Evolutionary conservation across 2,888 invertebrate genomes (phyloP), one percentile per base, ranked within the genome.

Genomic region (Harpalus rubripes): DNA sequence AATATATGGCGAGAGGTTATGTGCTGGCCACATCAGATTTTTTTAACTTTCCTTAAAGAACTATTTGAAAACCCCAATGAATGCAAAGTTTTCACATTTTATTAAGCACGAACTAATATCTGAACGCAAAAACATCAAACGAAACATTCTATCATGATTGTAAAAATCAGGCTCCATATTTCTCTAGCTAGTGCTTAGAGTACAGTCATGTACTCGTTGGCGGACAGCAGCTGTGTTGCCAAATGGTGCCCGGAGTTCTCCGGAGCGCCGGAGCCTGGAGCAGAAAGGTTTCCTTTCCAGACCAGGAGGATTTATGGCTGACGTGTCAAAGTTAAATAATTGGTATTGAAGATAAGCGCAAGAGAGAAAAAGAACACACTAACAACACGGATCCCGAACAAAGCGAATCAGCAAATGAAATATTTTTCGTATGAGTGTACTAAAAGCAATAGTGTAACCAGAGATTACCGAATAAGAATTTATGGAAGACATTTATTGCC

Each of bases 261-360:
- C 15, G 32, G 65, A 16, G 81, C 7, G 7, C 32, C 15, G 32
- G 65, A 16, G 81, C 63, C 56, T 59, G 18, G 68, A 68, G 58
- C 58, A 68, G 68, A 82, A 74, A 58, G 72, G 58, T 74, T 74
- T 74, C 61, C 44, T 63, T 81, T 68, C 74, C 32, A 74, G 59
- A 15, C 52, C 68, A 56, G 44, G 22, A 82, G 7, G 56, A 82
- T 82, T 82, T 82, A 82, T 82, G 16, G 82, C 72, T 58, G 63
- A 72, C 58, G 41, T 82, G 82, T 82, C 82, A 82, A 82, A 82
- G 82, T 72, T 82, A 82, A 82, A 82, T 82, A 72, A 82, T 82
- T 82, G 59, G 72, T 82, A 74, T 72, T 82, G 82, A 58, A 82
- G 82, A 82, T 82, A 82, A 82, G 82, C 80, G 58, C 82, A 44